Base-by-base conservation (phyloP, 1,140 invertebrate species). In the Centruroides vittatus region DNA sequence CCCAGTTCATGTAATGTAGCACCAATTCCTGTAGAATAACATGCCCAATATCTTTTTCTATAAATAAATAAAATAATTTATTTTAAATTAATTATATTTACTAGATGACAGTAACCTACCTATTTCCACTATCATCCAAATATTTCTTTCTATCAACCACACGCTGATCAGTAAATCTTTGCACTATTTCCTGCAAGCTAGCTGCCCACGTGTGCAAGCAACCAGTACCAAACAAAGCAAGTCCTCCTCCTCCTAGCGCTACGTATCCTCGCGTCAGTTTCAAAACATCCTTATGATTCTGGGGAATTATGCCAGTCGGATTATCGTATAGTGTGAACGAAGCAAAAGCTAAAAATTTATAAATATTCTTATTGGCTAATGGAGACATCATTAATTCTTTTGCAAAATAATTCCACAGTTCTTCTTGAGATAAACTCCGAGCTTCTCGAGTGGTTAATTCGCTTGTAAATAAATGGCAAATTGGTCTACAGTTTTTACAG, bases 1-100 rank as follows among this genome's bases (percentile, higher is more conserved):
- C 90, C 91, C 52, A 98, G 73, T 78, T 97, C 93, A 75, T 98
- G 93, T 41, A 93, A 82, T 7, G 90, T 85, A n/a, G 92, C 88
- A 5, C 93, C 93, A 46, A 98, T 74, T 13, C 88, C 91, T 10
- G 92, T 94, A 4, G 90, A 86, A 76, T 89, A 90, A 70, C 91
- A 93, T 35, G 88, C 89, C 58, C 89, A 91, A 67, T 84, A 80
- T 1, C 86, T 90, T 9, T 85, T 83, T 57, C 88, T 81, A 71
- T n/a, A 73, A 71, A 13, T 35, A 58, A 58, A 58, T 36, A 6
- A 41, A 48, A 41, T 35, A 57, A 47, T 58, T 58, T 11, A 58
- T 36, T 58, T 12, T 13, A 6, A 13, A 58, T 10, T 13, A 61
- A 60, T 36, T 61, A 53, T 13, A 23, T 58, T 5, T 35, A 12